These are phyloP conservation scores for Scaptodrosophila lebanonensis DNA, from an alignment of 1,140 invertebrate species.

Conservation along the genomic window DNA sequence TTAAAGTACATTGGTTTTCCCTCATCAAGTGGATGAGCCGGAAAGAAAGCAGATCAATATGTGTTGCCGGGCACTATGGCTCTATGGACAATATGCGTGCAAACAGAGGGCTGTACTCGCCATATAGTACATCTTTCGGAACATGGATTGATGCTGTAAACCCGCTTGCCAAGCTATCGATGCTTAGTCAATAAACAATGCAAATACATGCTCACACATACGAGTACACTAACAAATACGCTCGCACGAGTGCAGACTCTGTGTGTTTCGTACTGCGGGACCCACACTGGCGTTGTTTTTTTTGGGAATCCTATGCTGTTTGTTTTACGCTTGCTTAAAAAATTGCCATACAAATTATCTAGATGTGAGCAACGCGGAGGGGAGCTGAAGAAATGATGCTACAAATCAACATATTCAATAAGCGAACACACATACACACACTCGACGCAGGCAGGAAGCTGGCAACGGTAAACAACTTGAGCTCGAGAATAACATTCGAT, in stretches of 20 bases:
- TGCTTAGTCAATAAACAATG: conserved; percentile 65
- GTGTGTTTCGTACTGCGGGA: neutral
- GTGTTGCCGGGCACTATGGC: no score
- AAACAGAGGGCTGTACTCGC: no score
- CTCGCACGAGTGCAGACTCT: neutral
- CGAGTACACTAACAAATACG: neutral
- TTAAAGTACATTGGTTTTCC: no score
- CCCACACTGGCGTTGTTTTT: no score
- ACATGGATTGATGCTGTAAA: no score
- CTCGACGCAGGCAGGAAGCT: neutral
- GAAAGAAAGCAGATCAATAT: no score
- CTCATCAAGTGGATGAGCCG: no score
- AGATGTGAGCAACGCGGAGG: conserved; percentile 14
- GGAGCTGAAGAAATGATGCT: conserved; percentile 17
- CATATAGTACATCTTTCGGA: no score
- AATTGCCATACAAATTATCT: conserved; percentile 35
- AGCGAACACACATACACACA: neutral
- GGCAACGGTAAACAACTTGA: conserved; percentile 28
- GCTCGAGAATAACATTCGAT: conserved; percentile 42
- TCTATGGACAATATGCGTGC: no score
- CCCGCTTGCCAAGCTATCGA: conserved; percentile 32
- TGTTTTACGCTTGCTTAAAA: conserved; percentile 12
- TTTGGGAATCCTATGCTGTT: conserved; percentile 4
- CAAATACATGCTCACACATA: conserved; percentile 20
- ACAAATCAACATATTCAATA: conserved; percentile 44